Evolutionary conservation across 2,797 vertebrate species (phyloP), one percentile per base, ranked within the genome.

Genomic region (Rachycentron canadum): DNA sequence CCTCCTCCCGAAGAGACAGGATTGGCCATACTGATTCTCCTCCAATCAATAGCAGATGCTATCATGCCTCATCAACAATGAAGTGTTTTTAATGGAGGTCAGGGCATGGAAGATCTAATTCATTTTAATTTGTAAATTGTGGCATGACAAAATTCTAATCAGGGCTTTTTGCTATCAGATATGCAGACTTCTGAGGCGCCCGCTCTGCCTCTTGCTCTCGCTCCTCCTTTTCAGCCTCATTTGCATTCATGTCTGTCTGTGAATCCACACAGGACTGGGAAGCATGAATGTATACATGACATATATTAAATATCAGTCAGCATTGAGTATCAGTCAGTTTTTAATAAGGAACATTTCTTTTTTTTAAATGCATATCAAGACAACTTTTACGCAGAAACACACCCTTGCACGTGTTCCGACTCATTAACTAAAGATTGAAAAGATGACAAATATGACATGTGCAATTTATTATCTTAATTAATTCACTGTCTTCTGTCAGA

Each of bases 51-150:
- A 89, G 89, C 92, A 93, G 91, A 92, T 91, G 91, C 89, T 91
- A 91, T 93, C 91, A 86, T 66, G 85, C 88, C 91, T 93, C 91
- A 91, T 93, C 90, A 90, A 91, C 90, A 89, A 91, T 91, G 88
- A 94, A 92, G 88, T 91, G 91, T 90, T 92, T 91, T 90, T 92
- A 94, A 93, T 93, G 87, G 92, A 93, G 93, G 93, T 94, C 92
- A 91, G 91, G 92, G 69, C 90, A 81, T 17, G 83, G 76, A 82
- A 91, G 84, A 92, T 90, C 87, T 88, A 84, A 93, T 92, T 93
- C 84, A 90, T 93, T 92, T 93, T 93, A 88, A 92, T 92, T 93
- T 91, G 85, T 89, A 90, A 92, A 92, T 86, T 86, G 90, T 90
- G 86, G 82, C 89, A 85, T 87, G 91, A 86, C 87, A 89, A 90